phyloP scores from a whole-genome alignment of 2,888 invertebrate species.

The Tryphoninae sp. region DNA sequence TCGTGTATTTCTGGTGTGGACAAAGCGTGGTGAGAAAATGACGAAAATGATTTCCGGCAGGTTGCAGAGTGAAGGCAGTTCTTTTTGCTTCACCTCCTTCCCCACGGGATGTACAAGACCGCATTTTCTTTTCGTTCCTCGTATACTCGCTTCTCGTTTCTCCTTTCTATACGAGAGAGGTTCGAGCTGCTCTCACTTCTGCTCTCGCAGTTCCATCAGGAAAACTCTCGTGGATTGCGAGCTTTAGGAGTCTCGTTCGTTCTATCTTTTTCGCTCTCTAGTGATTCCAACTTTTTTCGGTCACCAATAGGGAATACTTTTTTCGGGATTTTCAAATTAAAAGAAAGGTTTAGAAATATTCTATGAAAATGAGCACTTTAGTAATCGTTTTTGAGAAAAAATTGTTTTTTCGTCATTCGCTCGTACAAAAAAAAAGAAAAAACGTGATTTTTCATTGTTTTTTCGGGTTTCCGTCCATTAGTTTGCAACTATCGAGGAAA shows the following conservation, averaged over 20 bases:
- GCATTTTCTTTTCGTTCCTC: constrained; percentile 18
- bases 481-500: too few relatives aligned
- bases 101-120: constrained; percentile 14
- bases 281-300: not conserved
- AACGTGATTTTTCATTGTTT: too few relatives aligned
- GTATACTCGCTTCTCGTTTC: constrained; percentile 12
- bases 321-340: not conserved
- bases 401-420: too few relatives aligned
- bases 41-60: constrained; percentile 23
- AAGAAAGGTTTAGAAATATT: too few relatives aligned
- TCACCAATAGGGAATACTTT: not conserved
- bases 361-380: too few relatives aligned
- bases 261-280: not conserved
- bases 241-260: not conserved
- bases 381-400: too few relatives aligned
- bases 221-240: constrained; percentile 30
- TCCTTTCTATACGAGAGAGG: not conserved
- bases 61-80: constrained; percentile 16
- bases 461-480: not conserved
- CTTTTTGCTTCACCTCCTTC: not conserved
- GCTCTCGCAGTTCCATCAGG: constrained; percentile 1
- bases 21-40: constrained; percentile 30
- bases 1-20: not conserved
- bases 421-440: too few relatives aligned
- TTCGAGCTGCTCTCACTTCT: constrained; percentile 23